Percentiles rank a stretch among this genome's conserved stretches.
Evolutionary conservation across 1,140 invertebrate species (phyloP).

Genomic region (Dendroctonus valens): DNA sequence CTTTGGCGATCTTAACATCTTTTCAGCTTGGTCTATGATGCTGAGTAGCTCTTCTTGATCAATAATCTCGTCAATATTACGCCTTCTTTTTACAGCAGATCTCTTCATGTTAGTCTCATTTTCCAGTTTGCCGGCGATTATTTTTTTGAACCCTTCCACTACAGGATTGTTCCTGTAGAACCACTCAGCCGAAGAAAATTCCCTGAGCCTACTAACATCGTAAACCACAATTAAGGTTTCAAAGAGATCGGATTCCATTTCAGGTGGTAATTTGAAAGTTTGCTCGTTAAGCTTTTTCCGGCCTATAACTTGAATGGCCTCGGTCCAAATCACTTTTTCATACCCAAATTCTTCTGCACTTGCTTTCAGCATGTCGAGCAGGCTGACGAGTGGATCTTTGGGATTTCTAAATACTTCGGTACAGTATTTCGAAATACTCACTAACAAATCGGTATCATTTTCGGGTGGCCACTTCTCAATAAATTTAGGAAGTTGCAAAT

Average conservation of each 20-base stretch:
- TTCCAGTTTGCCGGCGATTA: constrained; percentile 27
- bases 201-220: constrained; percentile 33
- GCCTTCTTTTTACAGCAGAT: background rate
- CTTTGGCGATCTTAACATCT: constrained; percentile 26
- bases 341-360: constrained; percentile 33
- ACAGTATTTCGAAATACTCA: constrained; percentile 40
- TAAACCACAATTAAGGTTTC: constrained; percentile 45
- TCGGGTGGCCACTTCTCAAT: constrained; percentile 41
- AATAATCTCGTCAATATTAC: constrained; percentile 9
- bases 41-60: constrained; percentile 15
- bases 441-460: constrained; percentile 35
- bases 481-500: constrained; percentile 42
- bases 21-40: constrained; percentile 25
- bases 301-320: constrained; percentile 41
- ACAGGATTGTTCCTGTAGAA: constrained; percentile 45
- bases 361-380: constrained; percentile 37
- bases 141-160: constrained; percentile 35
- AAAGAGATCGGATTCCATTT: constrained; percentile 37
- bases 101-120: constrained; percentile 5
- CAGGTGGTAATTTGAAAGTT: constrained; percentile 33
- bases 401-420: constrained; percentile 35
- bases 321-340: constrained; percentile 41
- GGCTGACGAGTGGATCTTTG: constrained; percentile 34
- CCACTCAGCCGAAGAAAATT: constrained; percentile 40
- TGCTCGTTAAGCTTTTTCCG: constrained; percentile 40